These are phyloP conservation scores for Eumacrocentrus americanus DNA, from an alignment of 2,888 invertebrate genomes.

Conservation along the genomic window DNA sequence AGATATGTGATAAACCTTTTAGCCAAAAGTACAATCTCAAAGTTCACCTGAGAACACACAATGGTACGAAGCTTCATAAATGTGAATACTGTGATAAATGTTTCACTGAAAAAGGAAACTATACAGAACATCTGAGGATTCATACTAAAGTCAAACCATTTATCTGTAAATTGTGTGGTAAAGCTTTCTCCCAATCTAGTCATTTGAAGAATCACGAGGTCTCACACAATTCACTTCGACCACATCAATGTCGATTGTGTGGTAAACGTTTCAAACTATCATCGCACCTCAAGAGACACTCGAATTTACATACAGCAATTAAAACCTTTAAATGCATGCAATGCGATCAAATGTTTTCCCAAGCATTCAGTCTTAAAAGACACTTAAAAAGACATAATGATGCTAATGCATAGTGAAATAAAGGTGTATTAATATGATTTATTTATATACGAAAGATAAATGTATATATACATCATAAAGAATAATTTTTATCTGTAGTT, in stretches of 20 bases:
- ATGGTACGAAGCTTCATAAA: slow-evolving; percentile 48
- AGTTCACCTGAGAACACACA: slow-evolving; percentile 55
- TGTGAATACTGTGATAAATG: slow-evolving; percentile 56
- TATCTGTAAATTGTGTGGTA: slow-evolving; percentile 52
- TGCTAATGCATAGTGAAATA: slow-evolving; percentile 21
- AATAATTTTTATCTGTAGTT: too few relatives aligned
- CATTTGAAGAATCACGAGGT: slow-evolving; percentile 56
- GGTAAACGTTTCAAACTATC: slow-evolving; percentile 56
- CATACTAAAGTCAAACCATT: slow-evolving; percentile 58
- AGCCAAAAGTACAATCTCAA: slow-evolving; percentile 55
- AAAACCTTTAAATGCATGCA: slow-evolving; percentile 58
- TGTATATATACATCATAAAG: too few relatives aligned
- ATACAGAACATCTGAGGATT: slow-evolving; percentile 55
- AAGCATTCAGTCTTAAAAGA: slow-evolving; percentile 63
- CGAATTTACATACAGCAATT: slow-evolving; percentile 50
- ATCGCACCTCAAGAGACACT: slow-evolving; percentile 57
- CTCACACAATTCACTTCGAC: slow-evolving; percentile 49
- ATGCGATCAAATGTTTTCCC: slow-evolving; percentile 63
- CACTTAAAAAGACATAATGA: slow-evolving; percentile 63
- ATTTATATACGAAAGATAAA: too few relatives aligned
- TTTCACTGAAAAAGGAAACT: slow-evolving; percentile 54
- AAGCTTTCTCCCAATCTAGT: slow-evolving; percentile 56
- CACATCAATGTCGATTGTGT: slow-evolving; percentile 55
- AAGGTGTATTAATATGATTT: too few relatives aligned
- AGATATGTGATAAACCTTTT: slow-evolving; percentile 59